These are phyloP conservation scores for Nemurella pictetii DNA, from an alignment of 2,888 invertebrate species.

Conservation along the genomic window DNA sequence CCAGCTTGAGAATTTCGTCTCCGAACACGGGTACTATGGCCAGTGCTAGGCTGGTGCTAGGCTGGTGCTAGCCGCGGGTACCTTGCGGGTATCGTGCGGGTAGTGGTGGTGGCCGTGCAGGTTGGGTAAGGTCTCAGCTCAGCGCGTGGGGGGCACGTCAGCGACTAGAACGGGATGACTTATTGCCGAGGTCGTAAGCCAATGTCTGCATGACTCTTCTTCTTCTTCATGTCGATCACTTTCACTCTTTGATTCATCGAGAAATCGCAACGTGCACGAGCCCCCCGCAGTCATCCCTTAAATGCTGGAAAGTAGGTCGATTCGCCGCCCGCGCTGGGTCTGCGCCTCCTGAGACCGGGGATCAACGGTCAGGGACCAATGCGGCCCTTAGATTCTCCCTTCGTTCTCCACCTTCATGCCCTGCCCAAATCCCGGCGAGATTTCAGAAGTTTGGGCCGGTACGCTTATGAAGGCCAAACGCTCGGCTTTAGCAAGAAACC, in stretches of 20 bases:
- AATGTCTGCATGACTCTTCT: slow-evolving; percentile 2
- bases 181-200: slow-evolving; percentile 16
- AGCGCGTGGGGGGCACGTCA: not conserved
- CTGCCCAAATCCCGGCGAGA: too few relatives aligned
- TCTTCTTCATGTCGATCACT: slow-evolving; percentile 7
- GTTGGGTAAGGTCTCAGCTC: not conserved
- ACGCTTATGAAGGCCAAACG: too few relatives aligned
- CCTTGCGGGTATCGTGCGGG: not conserved
- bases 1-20: too few relatives aligned
- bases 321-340: not conserved
- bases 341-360: not conserved
- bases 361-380: not conserved
- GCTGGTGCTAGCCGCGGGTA: not conserved
- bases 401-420: too few relatives aligned
- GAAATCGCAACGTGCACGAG: not conserved
- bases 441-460: too few relatives aligned
- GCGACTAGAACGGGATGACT: not conserved
- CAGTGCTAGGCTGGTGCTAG: too few relatives aligned
- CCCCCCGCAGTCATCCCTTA: slow-evolving; percentile 9
- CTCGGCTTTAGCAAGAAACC: too few relatives aligned
- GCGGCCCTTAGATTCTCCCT: too few relatives aligned
- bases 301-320: slow-evolving; percentile 9
- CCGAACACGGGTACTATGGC: too few relatives aligned
- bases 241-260: slow-evolving; percentile 30
- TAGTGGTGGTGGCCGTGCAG: not conserved